These are phyloP conservation scores for Nothocercus julius DNA, from an alignment of 2,113 vertebrate species.

Conservation along the genomic window DNA sequence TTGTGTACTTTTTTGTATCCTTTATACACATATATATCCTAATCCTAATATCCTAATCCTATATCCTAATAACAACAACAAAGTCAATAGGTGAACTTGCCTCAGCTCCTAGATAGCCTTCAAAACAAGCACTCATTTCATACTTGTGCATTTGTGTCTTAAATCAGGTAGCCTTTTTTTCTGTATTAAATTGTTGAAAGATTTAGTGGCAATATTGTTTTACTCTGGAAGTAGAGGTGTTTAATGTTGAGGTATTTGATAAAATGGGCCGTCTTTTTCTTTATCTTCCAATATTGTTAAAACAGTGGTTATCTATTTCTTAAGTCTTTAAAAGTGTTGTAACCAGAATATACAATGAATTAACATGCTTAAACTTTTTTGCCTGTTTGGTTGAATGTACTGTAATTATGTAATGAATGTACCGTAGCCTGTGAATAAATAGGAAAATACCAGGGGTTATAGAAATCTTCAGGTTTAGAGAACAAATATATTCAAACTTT, in stretches of 20 bases:
- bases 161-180: not conserved
- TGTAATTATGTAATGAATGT: not conserved
- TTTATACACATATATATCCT: too few relatives aligned
- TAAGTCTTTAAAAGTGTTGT: not conserved
- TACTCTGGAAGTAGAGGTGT: not conserved
- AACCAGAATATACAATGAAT: not conserved
- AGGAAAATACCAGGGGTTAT: not conserved
- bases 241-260: not conserved
- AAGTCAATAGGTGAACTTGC: not conserved
- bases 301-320: not conserved
- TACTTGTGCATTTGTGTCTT: not conserved
- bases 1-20: not conserved
- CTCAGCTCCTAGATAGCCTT: not conserved
- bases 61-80: not conserved
- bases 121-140: not conserved
- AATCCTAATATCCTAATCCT: too few relatives aligned
- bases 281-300: slow-evolving; percentile 5
- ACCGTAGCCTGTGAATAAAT: not conserved
- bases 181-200: not conserved
- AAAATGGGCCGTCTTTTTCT: not conserved
- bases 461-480: slow-evolving; percentile 11
- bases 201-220: not conserved
- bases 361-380: not conserved
- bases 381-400: not conserved
- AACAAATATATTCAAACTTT: not conserved